Conservation (phyloP, 2,113 vertebrate species). For the Fukomys damarensis region DNA sequence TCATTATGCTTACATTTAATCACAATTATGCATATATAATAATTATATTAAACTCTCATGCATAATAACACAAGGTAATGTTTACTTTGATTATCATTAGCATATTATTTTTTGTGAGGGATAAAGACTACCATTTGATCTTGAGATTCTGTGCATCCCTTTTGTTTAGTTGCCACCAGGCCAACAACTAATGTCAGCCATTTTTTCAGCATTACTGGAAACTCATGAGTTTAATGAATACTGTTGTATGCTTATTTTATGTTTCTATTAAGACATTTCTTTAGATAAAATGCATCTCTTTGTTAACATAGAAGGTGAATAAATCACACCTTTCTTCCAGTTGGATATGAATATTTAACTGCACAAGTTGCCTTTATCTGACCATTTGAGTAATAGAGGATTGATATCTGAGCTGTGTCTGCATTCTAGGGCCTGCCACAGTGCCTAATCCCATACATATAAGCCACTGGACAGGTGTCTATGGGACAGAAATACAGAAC, state of each 20-base stretch:
- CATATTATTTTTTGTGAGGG: neutral
- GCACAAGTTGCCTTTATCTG: neutral
- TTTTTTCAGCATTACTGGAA: too few species aligned
- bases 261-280: neutral
- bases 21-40: neutral
- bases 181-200: neutral
- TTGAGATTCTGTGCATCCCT: neutral
- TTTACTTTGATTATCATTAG: neutral
- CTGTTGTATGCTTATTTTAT: neutral
- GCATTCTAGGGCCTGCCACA: accelerated
- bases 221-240: neutral
- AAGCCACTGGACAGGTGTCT: neutral
- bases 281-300: neutral
- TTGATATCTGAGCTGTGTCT: neutral
- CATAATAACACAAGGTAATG: neutral
- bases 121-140: neutral
- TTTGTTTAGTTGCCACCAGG: neutral
- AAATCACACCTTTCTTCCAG: neutral
- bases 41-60: neutral
- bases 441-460: accelerated
- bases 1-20: neutral
- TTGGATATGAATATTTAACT: neutral
- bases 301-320: neutral
- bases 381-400: accelerated
- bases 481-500: neutral